Conservation (phyloP, 1,140 invertebrate species). For the Leptinotarsa lineolata region DNA sequence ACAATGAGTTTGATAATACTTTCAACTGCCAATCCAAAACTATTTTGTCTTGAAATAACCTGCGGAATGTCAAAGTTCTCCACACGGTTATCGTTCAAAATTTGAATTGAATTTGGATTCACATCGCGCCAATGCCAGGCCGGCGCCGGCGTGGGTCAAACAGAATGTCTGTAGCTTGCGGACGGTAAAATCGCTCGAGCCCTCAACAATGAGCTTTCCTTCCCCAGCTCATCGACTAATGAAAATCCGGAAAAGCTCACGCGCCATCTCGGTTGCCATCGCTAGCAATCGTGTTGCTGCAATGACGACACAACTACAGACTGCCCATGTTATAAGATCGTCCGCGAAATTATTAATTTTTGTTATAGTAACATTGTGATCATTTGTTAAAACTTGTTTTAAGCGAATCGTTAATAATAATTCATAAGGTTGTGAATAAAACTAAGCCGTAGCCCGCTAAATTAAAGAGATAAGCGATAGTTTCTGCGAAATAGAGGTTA, state of each 20-base stretch:
- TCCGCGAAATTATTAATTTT: conserved; percentile 40
- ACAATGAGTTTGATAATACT: too few relatives aligned
- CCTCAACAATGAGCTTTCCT: conserved; percentile 4
- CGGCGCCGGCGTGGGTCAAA: too few relatives aligned
- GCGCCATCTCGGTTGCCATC: conserved; percentile 22
- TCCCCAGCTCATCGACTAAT: conserved; percentile 17
- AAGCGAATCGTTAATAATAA: conserved; percentile 10
- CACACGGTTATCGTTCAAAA: too few relatives aligned
- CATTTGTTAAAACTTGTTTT: conserved; percentile 29
- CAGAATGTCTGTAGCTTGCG: not conserved
- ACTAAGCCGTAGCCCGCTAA: not conserved
- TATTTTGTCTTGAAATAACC: too few relatives aligned
- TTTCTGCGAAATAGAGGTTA: conserved; percentile 21
- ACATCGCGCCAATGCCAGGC: too few relatives aligned
- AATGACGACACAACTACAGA: conserved; percentile 40
- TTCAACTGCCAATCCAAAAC: too few relatives aligned
- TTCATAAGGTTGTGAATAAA: conserved; percentile 35
- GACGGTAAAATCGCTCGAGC: not conserved
- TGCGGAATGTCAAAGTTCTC: too few relatives aligned
- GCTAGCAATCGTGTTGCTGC: conserved; percentile 35
- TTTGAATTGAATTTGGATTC: too few relatives aligned
- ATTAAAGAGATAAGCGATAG: conserved; percentile 9
- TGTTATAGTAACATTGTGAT: conserved; percentile 41
- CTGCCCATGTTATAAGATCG: conserved; percentile 43
- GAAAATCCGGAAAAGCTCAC: conserved; percentile 14